phyloP scores from a whole-genome alignment of 2,113 vertebrate species.

The Heterotis niloticus region DNA sequence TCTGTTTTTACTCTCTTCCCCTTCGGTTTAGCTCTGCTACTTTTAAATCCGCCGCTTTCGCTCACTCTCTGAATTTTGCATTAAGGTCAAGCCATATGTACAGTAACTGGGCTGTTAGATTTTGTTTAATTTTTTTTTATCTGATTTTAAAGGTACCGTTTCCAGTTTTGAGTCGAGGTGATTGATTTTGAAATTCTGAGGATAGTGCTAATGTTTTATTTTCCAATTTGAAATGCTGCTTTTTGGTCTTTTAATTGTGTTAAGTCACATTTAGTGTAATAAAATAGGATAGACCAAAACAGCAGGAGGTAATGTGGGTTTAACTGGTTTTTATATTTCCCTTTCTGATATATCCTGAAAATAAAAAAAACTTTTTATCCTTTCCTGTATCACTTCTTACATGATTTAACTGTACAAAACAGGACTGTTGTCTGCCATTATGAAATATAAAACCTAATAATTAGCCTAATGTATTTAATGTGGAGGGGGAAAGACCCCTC shows the following conservation, averaged over 20 bases:
- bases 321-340: neutral
- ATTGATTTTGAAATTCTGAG: conserved; percentile 39
- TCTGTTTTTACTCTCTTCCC: neutral
- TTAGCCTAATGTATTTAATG: neutral
- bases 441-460: conserved; percentile 39
- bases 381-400: conserved; percentile 62
- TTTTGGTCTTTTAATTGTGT: conserved; percentile 52
- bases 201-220: conserved; percentile 26
- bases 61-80: conserved; percentile 10
- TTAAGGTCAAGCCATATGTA: conserved; percentile 26
- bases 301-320: neutral
- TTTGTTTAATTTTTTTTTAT: conserved; percentile 18
- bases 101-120: conserved; percentile 25
- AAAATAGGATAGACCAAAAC: neutral
- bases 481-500: too few species aligned
- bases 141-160: conserved; percentile 36
- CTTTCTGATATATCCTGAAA: conserved; percentile 39
- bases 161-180: conserved; percentile 37
- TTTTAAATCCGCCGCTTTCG: neutral
- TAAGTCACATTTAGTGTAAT: conserved; percentile 57
- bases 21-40: neutral
- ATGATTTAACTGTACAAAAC: conserved; percentile 46
- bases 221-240: conserved; percentile 36
- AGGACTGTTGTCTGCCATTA: conserved; percentile 36
- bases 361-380: conserved; percentile 61